A percentile compares a stretch with the other conserved stretches of the same genome.
Conservation (phyloP, 2,113 vertebrate species). For the Melanerpes aurifrons region DNA sequence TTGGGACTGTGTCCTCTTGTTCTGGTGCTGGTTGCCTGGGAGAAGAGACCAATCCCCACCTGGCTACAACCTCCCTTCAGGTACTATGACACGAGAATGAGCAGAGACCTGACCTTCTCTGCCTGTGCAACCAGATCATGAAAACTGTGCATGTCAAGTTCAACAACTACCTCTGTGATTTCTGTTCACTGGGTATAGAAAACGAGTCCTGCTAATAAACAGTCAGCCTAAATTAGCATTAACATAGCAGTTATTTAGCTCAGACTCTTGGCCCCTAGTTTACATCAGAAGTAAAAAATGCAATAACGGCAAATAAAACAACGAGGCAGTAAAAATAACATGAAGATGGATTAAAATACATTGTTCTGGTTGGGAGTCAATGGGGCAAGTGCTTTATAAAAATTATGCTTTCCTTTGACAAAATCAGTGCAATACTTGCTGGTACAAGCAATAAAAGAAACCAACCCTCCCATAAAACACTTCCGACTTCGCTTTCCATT, state of each 20-base stretch:
- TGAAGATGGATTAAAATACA: slow-evolving; percentile 26
- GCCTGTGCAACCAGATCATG: background rate
- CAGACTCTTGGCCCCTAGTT: background rate
- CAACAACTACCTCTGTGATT: background rate
- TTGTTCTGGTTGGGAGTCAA: slow-evolving; percentile 27
- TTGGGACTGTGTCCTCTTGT: no score
- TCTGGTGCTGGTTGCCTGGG: no score
- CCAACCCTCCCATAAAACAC: slow-evolving; percentile 12
- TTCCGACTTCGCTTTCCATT: slow-evolving; percentile 51
- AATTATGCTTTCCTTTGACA: slow-evolving; percentile 55
- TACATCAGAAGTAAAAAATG: background rate
- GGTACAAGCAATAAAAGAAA: slow-evolving; percentile 43
- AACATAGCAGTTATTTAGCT: background rate
- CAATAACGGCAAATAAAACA: slow-evolving; percentile 28
- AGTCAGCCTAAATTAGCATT: slow-evolving; percentile 12
- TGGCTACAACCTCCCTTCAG: no score
- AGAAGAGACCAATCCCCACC: no score
- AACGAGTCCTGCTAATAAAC: slow-evolving; percentile 27
- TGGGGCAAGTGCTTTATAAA: slow-evolving; percentile 39
- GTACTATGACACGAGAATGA: background rate
- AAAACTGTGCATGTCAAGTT: background rate
- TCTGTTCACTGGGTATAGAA: background rate
- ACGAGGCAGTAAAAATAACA: slow-evolving; percentile 45
- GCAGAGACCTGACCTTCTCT: background rate
- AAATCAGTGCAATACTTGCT: slow-evolving; percentile 43